Percentiles rank a stretch among this genome's conserved stretches.
Evolutionary conservation across 35 echinoderm and acorn worm genomes (phyloP).

Genomic region (Hemicentrotus pulcherrimus): DNA sequence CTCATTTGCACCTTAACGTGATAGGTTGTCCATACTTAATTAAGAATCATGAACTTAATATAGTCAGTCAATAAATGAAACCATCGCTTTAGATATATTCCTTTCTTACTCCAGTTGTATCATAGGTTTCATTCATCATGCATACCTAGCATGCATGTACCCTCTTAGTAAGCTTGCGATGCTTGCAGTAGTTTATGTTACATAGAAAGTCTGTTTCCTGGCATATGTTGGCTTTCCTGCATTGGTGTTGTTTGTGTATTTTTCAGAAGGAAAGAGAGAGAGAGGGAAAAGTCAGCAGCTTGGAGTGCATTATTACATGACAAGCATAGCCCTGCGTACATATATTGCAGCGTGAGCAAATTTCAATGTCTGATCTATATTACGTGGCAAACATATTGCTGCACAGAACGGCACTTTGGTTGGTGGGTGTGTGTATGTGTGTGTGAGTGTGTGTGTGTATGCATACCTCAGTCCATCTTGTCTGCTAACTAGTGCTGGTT

Average conservation of each 20-base stretch:
- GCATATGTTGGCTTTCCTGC: neutral
- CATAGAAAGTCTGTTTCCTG: neutral
- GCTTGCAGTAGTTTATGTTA: neutral
- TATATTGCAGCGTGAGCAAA: neutral
- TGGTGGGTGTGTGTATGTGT: neutral
- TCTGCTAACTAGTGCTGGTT: neutral
- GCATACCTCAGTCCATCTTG: neutral
- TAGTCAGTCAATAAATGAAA: neutral
- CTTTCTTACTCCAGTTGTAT: neutral
- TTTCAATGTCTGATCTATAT: neutral
- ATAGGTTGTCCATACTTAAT: neutral
- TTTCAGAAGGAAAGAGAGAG: neutral
- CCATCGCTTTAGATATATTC: neutral
- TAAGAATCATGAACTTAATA: neutral
- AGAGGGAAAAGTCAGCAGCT: neutral
- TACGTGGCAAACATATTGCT: neutral
- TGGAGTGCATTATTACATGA: conserved; percentile 3
- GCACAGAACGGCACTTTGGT: neutral
- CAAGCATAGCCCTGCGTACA: neutral
- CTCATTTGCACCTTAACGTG: neutral
- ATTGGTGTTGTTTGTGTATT: neutral
- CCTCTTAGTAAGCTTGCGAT: neutral
- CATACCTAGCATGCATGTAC: neutral
- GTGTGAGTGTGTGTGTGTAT: neutral
- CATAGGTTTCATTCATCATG: neutral